Conservation (phyloP, 1,140 invertebrate species). For the Pachyrhynchus sulphureomaculatus region DNA sequence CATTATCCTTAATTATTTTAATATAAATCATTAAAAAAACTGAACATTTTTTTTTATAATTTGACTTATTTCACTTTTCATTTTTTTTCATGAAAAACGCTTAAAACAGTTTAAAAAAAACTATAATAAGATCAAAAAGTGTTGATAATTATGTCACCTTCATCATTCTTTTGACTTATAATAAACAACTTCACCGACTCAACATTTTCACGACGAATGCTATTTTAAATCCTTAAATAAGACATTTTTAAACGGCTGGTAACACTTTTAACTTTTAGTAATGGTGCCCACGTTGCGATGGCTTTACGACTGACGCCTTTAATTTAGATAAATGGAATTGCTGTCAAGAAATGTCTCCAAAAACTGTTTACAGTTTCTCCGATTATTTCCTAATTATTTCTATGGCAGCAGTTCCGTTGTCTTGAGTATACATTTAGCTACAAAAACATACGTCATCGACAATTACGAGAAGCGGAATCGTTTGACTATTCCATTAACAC, state of each 20-base stretch:
- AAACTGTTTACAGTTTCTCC: conserved; percentile 41
- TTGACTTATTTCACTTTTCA: no score
- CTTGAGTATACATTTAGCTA: background rate
- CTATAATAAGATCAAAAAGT: no score
- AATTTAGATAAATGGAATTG: conserved; percentile 45
- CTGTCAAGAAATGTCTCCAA: conserved; percentile 36
- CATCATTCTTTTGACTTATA: no score
- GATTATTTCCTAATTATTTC: conserved; percentile 43
- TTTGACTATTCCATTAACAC: conserved; percentile 24
- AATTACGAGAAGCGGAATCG: conserved; percentile 21
- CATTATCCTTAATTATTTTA: no score
- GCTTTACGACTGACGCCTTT: conserved; percentile 39
- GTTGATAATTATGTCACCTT: no score
- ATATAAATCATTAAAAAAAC: no score
- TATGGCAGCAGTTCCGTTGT: conserved; percentile 2
- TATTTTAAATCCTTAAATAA: background rate
- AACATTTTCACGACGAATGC: background rate
- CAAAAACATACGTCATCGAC: conserved; percentile 14
- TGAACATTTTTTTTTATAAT: no score
- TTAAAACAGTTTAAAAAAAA: no score
- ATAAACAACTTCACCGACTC: no score
- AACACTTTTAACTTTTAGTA: conserved; percentile 24
- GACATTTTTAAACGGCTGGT: conserved; percentile 17
- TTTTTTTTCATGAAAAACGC: no score
- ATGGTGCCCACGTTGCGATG: conserved; percentile 15